Base-by-base conservation (phyloP, 2,888 invertebrate species). In the Agrochola circellaris region DNA sequence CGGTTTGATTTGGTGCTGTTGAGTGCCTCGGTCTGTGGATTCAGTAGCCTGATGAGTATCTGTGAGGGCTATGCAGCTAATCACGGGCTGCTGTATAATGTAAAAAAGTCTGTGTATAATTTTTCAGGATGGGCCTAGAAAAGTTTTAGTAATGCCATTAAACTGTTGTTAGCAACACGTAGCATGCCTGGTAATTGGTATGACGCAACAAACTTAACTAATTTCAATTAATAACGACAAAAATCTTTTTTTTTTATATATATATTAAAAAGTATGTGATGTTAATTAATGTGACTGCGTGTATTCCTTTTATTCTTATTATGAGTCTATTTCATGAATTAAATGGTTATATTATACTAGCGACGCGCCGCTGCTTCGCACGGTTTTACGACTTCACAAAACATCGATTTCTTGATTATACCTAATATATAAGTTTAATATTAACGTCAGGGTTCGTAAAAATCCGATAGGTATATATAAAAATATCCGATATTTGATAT, bases 391-490 rank as follows among this genome's bases (percentile, higher is more conserved):
- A n/a, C n/a, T 68, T 68, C n/a, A 68, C 7, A 54, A 58, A 13
- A 68, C 56, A 68, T 68, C 68, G 58, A 58, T 68, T 68, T 68
- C 58, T 38, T 68, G 34, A n/a, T 17, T n/a, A 67, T 34, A 67
- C 34, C 38, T 38, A 38, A 8, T 45, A 34, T n/a, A 38, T 38
- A 38, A n/a, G 13, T 58, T 17, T n/a, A 68, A 56, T 56, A 17
- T 68, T 68, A 38, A 20, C 34, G 9, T 67, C n/a, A 58, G 68
- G 68, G 17, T 68, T 68, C 20, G 20, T 58, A 58, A 58, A 58
- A 68, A 68, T 68, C 68, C 58, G 20, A 1, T 51, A 51, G 7
- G 20, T 20, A 2, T 51, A 51, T 20, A 20, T 20, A 51, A 51
- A 56, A 56, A 26, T 26, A 60, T 60, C 58, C 30, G 1, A 17